A percentile compares a stretch with the other conserved stretches of the same genome.
Evolutionary conservation across 2,888 invertebrate species (phyloP).

Genomic region (Stenotaenia linearis): DNA sequence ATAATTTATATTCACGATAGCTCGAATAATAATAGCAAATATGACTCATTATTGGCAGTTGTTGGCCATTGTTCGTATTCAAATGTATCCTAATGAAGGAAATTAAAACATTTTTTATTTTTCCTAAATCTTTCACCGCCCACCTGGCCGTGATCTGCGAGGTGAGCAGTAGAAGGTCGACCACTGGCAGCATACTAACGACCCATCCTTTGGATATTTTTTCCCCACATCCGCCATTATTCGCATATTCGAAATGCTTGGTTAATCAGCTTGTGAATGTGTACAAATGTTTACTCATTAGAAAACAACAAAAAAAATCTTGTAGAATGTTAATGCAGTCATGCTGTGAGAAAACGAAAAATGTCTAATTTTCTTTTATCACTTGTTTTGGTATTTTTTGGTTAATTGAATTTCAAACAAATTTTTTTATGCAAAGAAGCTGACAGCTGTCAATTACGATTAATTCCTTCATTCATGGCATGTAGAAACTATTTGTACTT

Average conservation of each 20-base stretch:
- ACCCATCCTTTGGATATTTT: slow-evolving; percentile 3
- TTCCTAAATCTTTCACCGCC: background rate
- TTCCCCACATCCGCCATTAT: slow-evolving; percentile 17
- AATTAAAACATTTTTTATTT: background rate
- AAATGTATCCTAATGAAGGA: background rate
- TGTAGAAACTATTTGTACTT: no score
- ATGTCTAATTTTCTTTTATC: no score
- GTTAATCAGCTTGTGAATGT: background rate
- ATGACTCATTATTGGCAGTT: background rate
- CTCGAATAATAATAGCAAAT: background rate
- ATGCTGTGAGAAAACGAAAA: no score
- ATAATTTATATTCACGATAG: background rate
- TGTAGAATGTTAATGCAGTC: no score
- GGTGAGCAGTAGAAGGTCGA: slow-evolving; percentile 16
- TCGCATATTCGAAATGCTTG: slow-evolving; percentile 2
- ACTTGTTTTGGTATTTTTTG: no score
- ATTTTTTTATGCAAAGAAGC: no score
- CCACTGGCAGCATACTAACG: slow-evolving; percentile 6
- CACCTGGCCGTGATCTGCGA: slow-evolving; percentile 24
- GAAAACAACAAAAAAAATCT: no score
- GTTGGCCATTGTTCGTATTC: background rate
- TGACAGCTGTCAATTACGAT: no score
- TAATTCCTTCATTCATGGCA: no score
- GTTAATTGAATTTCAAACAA: no score
- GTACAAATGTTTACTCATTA: background rate